Evolutionary conservation across 2,113 vertebrate species (phyloP).

Genomic region (Serinus canaria): DNA sequence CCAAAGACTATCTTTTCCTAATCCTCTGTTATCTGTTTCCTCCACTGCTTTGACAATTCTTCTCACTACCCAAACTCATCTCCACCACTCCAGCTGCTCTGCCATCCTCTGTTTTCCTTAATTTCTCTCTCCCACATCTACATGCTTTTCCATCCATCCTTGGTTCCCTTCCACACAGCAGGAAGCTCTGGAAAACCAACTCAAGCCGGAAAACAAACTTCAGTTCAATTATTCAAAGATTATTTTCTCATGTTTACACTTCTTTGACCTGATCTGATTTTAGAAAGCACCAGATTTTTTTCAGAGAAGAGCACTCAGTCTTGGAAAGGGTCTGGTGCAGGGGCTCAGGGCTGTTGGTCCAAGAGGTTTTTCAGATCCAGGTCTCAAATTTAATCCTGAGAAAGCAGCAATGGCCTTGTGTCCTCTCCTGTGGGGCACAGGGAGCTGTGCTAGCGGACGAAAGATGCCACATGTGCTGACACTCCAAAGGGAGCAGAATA

Average conservation of each 20-base stretch:
- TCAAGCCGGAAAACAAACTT: background rate
- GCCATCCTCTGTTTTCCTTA: background rate
- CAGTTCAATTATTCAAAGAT: background rate
- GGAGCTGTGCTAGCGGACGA: slow-evolving; percentile 49
- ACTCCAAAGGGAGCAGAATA: slow-evolving; percentile 82
- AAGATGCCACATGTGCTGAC: slow-evolving; percentile 74
- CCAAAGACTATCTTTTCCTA: background rate
- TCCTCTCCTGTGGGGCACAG: rapidly evolving
- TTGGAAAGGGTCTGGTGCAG: rapidly evolving
- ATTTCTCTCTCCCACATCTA: background rate
- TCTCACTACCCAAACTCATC: background rate
- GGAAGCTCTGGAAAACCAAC: background rate
- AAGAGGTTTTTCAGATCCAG: background rate
- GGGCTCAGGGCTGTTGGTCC: background rate
- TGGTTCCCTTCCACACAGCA: background rate
- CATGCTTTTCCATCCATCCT: background rate
- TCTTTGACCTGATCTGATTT: background rate
- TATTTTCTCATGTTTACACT: background rate
- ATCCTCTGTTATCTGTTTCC: background rate
- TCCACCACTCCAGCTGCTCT: background rate
- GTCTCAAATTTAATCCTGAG: background rate
- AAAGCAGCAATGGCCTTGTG: background rate
- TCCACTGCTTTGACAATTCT: background rate
- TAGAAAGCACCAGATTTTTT: background rate
- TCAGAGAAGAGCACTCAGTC: background rate